A percentile compares a stretch with the other conserved stretches of the same genome.
phyloP scores from a whole-genome alignment of 64 coral and sea anemone species.

The Pachyseris speciosa region DNA sequence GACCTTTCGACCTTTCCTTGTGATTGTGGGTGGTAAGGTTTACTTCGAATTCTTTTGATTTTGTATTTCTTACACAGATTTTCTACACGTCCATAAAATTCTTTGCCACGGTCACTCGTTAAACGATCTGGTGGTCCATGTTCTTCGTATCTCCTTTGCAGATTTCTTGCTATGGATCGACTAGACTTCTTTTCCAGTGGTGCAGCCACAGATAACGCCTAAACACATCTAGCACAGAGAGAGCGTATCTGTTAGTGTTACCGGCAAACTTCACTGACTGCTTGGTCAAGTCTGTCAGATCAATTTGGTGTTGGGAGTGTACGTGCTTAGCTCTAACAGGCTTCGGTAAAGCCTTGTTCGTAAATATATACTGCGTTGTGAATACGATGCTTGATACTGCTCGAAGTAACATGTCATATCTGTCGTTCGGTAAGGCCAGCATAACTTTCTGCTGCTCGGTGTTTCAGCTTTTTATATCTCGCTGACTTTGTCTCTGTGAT shows the following conservation, averaged over 20 bases:
- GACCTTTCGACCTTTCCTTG: background rate
- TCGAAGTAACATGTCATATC: conserved; percentile 15
- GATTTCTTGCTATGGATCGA: background rate
- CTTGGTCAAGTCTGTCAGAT: conserved; percentile 45
- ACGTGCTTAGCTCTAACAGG: conserved; percentile 22
- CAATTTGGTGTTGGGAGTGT: conserved; percentile 41
- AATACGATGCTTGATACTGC: background rate
- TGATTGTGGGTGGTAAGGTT: conserved; percentile 34
- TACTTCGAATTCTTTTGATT: conserved; percentile 33
- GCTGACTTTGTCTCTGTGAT: no score
- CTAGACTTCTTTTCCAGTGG: conserved; percentile 34
- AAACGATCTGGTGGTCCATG: conserved; percentile 40
- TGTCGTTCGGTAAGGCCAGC: background rate
- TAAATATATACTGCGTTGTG: conserved; percentile 44
- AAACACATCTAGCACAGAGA: conserved; percentile 43
- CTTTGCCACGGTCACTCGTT: conserved; percentile 36
- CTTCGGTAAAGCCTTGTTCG: conserved; percentile 19
- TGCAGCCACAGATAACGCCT: conserved; percentile 48
- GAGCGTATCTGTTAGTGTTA: conserved; percentile 3
- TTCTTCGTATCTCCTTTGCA: conserved; percentile 33
- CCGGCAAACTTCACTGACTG: conserved; percentile 27
- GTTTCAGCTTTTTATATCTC: no score
- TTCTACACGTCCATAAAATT: conserved; percentile 39
- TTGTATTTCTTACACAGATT: conserved; percentile 18
- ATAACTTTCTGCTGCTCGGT: no score